phyloP scores from a whole-genome alignment of 1,140 invertebrate genomes.

The Tetramorium parvispinum region DNA sequence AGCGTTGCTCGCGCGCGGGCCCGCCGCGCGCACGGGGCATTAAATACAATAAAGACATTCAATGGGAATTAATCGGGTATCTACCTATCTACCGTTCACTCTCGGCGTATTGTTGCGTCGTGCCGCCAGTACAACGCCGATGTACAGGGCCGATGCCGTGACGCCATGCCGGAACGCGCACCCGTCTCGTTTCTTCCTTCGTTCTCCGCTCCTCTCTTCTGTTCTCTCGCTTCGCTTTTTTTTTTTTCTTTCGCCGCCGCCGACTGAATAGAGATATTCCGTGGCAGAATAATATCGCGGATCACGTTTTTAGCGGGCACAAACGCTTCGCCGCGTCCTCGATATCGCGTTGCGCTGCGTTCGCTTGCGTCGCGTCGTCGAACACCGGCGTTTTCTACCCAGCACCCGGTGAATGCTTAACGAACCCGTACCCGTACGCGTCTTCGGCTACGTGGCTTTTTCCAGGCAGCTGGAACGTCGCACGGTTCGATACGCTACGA shows the following conservation, averaged over 20 bases:
- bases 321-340: constrained; percentile 58
- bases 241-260: constrained; percentile 22
- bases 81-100: constrained; percentile 76
- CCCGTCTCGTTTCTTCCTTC: constrained; percentile 23
- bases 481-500: constrained; percentile 68
- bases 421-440: constrained; percentile 60
- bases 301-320: constrained; percentile 61
- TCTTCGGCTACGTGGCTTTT: constrained; percentile 57
- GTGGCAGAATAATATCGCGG: constrained; percentile 69
- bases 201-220: constrained; percentile 37
- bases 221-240: not conserved
- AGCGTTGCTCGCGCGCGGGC: constrained; percentile 13
- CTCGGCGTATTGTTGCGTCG: constrained; percentile 68
- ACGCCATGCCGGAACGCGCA: constrained; percentile 44
- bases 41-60: constrained; percentile 85
- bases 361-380: constrained; percentile 2
- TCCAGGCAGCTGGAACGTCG: constrained; percentile 47
- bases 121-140: not conserved
- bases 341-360: constrained; percentile 60
- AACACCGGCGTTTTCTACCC: constrained; percentile 21
- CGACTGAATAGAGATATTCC: constrained; percentile 72
- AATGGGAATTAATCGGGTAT: constrained; percentile 84
- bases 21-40: constrained; percentile 69
- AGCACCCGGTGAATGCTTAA: constrained; percentile 62
- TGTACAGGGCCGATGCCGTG: constrained; percentile 39